phyloP scores from a whole-genome alignment of 2,888 invertebrate species.

The Papilio demoleus region DNA sequence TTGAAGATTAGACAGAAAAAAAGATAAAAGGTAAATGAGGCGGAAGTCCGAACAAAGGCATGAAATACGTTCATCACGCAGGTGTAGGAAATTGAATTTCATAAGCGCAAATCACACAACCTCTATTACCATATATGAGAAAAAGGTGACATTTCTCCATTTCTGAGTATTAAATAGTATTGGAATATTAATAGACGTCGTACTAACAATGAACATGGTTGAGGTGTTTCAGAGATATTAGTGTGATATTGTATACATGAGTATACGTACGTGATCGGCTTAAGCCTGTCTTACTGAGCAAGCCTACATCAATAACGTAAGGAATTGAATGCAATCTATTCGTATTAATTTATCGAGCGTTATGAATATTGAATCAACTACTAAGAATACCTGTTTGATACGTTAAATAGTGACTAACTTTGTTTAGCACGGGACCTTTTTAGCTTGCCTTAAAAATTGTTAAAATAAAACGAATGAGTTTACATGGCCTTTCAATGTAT shows the following conservation, averaged over 20 bases:
- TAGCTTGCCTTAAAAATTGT: not conserved
- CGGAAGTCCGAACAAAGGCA: conserved; percentile 34
- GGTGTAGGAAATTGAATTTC: conserved; percentile 79
- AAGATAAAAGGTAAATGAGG: conserved; percentile 29
- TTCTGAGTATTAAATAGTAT: conserved; percentile 4
- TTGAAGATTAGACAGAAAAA: conserved; percentile 20
- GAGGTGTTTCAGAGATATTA: conserved; percentile 10
- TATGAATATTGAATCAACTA: not conserved
- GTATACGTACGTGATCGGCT: conserved; percentile 11
- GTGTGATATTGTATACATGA: not conserved
- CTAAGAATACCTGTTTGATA: not conserved
- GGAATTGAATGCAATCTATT: conserved; percentile 1
- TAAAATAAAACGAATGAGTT: no score
- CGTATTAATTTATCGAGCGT: not conserved
- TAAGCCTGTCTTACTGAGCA: conserved; percentile 8
- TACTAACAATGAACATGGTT: conserved; percentile 16
- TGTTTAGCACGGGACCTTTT: no score
- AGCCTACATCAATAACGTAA: conserved; percentile 8
- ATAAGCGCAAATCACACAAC: conserved; percentile 77
- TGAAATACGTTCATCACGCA: conserved; percentile 70
- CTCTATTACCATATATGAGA: conserved; percentile 63
- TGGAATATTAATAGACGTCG: not conserved
- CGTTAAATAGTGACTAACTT: no score
- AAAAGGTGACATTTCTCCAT: conserved; percentile 57
- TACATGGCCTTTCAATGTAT: no score